Percentiles rank a stretch among this genome's conserved stretches.
Conservation (phyloP, 2,113 vertebrate genomes). For the Ranitomeya variabilis region DNA sequence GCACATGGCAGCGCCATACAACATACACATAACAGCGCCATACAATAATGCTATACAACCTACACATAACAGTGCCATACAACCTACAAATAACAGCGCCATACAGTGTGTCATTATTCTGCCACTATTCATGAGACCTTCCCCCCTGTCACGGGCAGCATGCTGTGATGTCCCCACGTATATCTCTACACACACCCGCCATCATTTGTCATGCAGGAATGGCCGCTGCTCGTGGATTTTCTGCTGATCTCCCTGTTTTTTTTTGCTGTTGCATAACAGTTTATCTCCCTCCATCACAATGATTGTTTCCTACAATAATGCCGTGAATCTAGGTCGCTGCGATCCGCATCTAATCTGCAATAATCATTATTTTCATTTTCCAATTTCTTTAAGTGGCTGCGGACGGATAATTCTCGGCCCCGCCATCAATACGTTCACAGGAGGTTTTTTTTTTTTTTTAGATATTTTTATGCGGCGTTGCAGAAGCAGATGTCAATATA, state of each 20-base stretch:
- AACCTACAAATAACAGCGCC: not conserved
- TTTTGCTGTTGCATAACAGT: conserved; percentile 3
- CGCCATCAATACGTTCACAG: not conserved
- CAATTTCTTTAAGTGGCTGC: conserved; percentile 5
- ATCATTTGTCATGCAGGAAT: not conserved
- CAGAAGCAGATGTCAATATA: not conserved
- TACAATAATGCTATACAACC: not conserved
- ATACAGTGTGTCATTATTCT: not conserved
- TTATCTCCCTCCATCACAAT: not conserved
- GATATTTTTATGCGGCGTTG: not conserved
- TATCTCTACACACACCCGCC: not conserved
- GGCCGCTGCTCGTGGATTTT: not conserved
- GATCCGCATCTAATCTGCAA: not conserved
- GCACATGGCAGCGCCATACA: not conserved
- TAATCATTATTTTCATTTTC: conserved; percentile 23
- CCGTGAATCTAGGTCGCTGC: not conserved
- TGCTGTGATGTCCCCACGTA: no score
- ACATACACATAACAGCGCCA: not conserved
- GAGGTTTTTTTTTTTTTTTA: not conserved
- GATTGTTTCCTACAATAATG: not conserved
- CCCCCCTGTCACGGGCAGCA: no score
- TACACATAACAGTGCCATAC: not conserved
- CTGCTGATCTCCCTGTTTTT: not conserved
- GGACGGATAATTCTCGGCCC: not conserved
- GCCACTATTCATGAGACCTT: no score